Base-by-base conservation (phyloP, 2,888 invertebrate species). In the Lycaena phlaeas region DNA sequence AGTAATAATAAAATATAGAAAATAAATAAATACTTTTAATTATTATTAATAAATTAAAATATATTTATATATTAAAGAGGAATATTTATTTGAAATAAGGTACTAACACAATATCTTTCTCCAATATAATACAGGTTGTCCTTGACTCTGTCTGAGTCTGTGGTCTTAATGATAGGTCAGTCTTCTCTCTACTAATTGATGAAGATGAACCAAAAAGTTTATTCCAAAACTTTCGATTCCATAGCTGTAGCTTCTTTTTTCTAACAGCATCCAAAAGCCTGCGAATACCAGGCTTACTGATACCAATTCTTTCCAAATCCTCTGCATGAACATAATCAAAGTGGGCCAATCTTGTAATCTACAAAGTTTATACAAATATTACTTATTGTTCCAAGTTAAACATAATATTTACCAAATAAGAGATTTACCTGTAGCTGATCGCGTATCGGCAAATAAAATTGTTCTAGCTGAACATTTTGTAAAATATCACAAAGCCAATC, bases 301-400 rank as follows among this genome's bases (percentile, higher is more conserved):
- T 88, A 1, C 98, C 98, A 63, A 97, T 93, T 62, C 94, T 93
- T 64, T 97, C 97, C 61, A 98, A 86, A 76, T 98, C 98, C 54
- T 97, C 96, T 0, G 93, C 85, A 60, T 94, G 94, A n/a, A 98
- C 98, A 87, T 94, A 96, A 59, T 98, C 97, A 70, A 99, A 99
- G 78, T 99, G 99, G 39, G 96, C 92, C 57, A 98, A 75, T 46
- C 96, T 87, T 25, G 98, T 96, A 43, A 97, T 90, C 88, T 94
- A 87, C 49, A 72, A 77, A 51, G 47, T 45, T 18, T 3, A 7
- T 41, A 43, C 31, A 29, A n/a, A 28, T 17, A 11, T 14, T 17
- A 25, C 9, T n/a, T n/a, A n/a, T n/a, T n/a, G n/a, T 10, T 15
- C 7, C 25, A 7, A 34, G 6, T 26, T 2, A 27, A 14, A 4